Base-by-base conservation (phyloP, 2,797 vertebrate species). In the Siniperca obscura region DNA sequence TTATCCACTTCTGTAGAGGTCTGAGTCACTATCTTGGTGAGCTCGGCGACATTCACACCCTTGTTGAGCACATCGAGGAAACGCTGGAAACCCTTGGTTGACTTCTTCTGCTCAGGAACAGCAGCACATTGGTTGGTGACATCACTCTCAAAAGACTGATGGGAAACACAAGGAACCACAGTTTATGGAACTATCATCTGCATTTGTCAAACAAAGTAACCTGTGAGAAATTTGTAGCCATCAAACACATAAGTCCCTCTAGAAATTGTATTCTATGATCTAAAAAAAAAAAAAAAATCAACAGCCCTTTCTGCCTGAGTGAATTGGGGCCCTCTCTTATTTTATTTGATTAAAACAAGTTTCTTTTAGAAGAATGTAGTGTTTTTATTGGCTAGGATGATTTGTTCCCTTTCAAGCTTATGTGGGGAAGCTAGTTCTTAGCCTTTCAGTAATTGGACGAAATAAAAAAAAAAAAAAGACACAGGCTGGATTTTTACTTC, bases 51-150 rank as follows among this genome's bases (percentile, higher is more conserved):
- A 22, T 95, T 92, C 74, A 95, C 94, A 1, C 94, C 94, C 75
- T 90, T 92, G 87, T 95, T 95, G 78, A 95, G 94, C 42, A 95
- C 86, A 10, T 93, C 81, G 0, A 95, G 94, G 86, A 95, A 95
- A 61, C 91, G 93, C 73, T 94, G 93, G 82, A 95, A 95, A 42
- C 94, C 94, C 53, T 78, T 84, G 4, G 81, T 30, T 2, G 81
- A 73, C 17, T 74, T 72, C 38, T 61, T 89, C 70, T 70, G 76
- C 34, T 80, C 83, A 40, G 74, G 44, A 80, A 27, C 44, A 12
- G 71, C 44, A 10, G 78, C 57, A 0, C 46, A 69, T 27, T 75
- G 76, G 13, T 62, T 25, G 72, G 56, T 7, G 57, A 60, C 69
- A 7, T 89, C 76, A 1, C 44, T 61, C 61, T 89, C 74, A 55